Evolutionary conservation across 2,888 invertebrate genomes (phyloP).

Genomic region (Gerosis bhagava): DNA sequence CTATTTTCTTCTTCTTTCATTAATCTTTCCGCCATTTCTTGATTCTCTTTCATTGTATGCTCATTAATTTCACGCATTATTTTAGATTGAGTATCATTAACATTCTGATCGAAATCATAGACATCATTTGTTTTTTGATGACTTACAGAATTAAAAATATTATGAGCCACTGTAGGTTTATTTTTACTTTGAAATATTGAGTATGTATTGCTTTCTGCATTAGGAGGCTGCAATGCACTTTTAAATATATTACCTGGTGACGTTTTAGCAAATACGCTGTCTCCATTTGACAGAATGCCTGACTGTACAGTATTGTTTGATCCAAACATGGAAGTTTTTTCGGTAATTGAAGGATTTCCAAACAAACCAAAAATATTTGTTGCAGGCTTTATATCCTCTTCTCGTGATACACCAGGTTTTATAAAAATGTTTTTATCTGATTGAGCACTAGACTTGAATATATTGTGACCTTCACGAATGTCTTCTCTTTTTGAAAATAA

Average conservation of each 20-base stretch:
- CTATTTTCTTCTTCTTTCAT: constrained; percentile 23
- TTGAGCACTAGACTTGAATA: constrained; percentile 33
- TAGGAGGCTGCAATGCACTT: constrained; percentile 43
- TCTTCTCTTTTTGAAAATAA: constrained; percentile 33
- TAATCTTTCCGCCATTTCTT: constrained; percentile 16
- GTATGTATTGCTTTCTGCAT: constrained; percentile 41
- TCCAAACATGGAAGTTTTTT: constrained; percentile 10
- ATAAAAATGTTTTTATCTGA: constrained; percentile 48
- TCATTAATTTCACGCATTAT: constrained; percentile 41
- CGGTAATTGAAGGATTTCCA: constrained; percentile 38
- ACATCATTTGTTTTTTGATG: constrained; percentile 41
- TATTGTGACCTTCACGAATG: constrained; percentile 30
- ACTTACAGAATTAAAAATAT: constrained; percentile 56
- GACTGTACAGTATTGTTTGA: constrained; percentile 4
- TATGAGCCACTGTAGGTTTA: constrained; percentile 59
- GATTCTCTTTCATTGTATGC: constrained; percentile 44
- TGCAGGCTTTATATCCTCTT: constrained; percentile 38
- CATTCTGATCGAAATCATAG: constrained; percentile 58
- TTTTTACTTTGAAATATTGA: constrained; percentile 67
- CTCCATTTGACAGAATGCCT: constrained; percentile 43
- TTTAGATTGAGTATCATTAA: constrained; percentile 39
- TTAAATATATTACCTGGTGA: constrained; percentile 68
- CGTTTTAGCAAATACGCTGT: constrained; percentile 40
- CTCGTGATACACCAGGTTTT: constrained; percentile 36
- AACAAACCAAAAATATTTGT: constrained; percentile 54